Conservation (phyloP, 2,113 vertebrate species). For the Cyanocitta stelleri region DNA sequence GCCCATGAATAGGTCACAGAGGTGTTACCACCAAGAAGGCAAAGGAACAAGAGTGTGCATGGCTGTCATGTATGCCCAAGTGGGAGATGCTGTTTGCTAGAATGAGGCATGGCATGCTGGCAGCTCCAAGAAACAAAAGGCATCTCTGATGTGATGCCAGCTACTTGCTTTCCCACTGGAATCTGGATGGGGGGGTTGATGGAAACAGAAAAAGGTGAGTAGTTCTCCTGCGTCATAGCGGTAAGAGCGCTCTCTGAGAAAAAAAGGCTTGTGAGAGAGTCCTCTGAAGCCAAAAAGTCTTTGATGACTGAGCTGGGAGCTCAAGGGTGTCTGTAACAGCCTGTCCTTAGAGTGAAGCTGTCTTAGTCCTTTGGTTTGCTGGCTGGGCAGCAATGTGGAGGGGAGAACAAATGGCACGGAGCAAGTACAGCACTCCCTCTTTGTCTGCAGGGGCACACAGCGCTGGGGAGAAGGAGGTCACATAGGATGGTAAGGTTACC, state of each 20-base stretch:
- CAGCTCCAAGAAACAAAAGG: not conserved
- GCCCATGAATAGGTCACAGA: not conserved
- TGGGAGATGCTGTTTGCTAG: not conserved
- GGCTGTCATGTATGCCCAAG: not conserved
- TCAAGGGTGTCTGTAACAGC: not conserved
- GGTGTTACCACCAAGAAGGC: not conserved
- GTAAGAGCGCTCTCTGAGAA: not conserved
- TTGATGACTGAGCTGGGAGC: not conserved
- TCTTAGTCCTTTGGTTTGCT: not conserved
- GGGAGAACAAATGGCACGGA: not conserved
- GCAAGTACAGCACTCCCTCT: not conserved
- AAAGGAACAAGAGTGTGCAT: not conserved
- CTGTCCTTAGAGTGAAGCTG: not conserved
- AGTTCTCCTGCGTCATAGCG: not conserved
- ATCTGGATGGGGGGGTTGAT: not conserved
- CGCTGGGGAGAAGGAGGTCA: accelerated
- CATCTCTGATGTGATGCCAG: not conserved
- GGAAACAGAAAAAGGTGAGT: not conserved
- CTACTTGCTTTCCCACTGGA: not conserved
- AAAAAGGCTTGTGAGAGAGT: not conserved
- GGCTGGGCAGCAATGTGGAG: not conserved
- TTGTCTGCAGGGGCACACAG: not conserved
- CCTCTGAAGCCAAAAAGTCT: not conserved
- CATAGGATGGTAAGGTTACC: not conserved
- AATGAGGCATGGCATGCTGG: not conserved